Percentiles rank a stretch among this genome's conserved stretches.
These are phyloP conservation scores for Adelosebastes latens DNA, from an alignment of 2,797 vertebrate species.

Conservation along the genomic window DNA sequence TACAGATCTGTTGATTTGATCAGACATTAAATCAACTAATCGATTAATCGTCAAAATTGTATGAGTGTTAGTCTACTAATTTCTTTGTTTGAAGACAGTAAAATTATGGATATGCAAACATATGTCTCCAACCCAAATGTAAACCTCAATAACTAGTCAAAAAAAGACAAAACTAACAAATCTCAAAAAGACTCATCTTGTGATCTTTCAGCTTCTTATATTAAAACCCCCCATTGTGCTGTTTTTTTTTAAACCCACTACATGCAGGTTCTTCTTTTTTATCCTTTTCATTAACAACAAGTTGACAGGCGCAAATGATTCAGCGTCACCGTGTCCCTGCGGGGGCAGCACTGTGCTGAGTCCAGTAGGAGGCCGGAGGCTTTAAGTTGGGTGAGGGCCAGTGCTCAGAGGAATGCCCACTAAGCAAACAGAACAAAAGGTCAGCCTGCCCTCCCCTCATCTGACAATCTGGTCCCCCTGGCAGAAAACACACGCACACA, in stretches of 20 bases:
- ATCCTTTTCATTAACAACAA: constrained; percentile 10
- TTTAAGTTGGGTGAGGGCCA: constrained; percentile 66
- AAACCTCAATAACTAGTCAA: background rate
- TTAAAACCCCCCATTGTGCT: background rate
- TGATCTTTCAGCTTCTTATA: too few relatives aligned
- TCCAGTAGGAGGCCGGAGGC: constrained; percentile 35
- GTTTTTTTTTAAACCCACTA: background rate
- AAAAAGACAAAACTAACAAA: background rate
- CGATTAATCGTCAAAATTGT: rapidly evolving
- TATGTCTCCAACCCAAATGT: background rate
- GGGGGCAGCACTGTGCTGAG: constrained; percentile 47
- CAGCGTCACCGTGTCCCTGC: constrained; percentile 29
- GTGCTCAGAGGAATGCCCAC: constrained; percentile 74
- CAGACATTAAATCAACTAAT: too few relatives aligned
- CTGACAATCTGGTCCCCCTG: constrained; percentile 39
- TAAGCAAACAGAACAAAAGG: constrained; percentile 79
- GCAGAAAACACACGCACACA: constrained; percentile 8
- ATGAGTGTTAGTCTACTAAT: too few relatives aligned
- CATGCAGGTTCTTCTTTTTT: background rate
- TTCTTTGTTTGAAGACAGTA: too few relatives aligned
- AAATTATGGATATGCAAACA: background rate
- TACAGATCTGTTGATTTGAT: too few relatives aligned
- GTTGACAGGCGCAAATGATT: constrained; percentile 16
- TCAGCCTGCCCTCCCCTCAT: constrained; percentile 55
- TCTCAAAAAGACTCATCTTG: background rate